Conservation (phyloP, 1,140 invertebrate species). For the Zaprionus capensis region DNA sequence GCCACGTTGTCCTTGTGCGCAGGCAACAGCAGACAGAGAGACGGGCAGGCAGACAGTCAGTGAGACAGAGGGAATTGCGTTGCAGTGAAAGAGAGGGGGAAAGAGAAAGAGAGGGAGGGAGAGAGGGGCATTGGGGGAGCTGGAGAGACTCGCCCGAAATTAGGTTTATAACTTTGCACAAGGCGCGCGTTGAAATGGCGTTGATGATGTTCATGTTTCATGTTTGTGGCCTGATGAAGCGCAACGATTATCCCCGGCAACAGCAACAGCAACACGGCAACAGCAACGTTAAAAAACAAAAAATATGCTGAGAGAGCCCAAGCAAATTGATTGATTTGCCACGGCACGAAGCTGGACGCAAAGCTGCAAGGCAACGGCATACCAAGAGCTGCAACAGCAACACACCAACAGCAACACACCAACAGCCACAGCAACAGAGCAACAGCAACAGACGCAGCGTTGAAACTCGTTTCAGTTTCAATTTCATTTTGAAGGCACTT, state of each 20-base stretch:
- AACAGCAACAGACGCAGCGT: constrained; percentile 16
- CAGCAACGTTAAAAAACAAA: constrained; percentile 41
- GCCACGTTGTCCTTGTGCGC: constrained; percentile 72
- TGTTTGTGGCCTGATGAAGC: constrained; percentile 81
- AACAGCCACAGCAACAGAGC: constrained; percentile 11
- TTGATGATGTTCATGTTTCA: constrained; percentile 82
- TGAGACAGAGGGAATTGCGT: background rate
- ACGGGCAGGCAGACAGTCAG: background rate
- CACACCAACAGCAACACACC: constrained; percentile 13
- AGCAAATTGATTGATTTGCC: constrained; percentile 83
- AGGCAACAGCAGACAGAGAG: background rate
- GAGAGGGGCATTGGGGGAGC: background rate
- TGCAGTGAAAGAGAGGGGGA: background rate
- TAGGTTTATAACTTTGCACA: constrained; percentile 71
- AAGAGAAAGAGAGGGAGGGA: background rate
- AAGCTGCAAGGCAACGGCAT: constrained; percentile 47
- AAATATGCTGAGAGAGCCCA: constrained; percentile 57
- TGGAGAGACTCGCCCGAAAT: constrained; percentile 47
- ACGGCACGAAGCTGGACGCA: constrained; percentile 69
- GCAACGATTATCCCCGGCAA: constrained; percentile 73
- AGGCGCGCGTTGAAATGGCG: constrained; percentile 78
- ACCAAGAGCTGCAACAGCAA: constrained; percentile 18
- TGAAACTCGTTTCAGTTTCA: constrained; percentile 78
- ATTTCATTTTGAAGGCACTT: constrained; percentile 76
- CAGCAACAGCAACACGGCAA: constrained; percentile 34